A percentile compares a stretch with the other conserved stretches of the same genome.
phyloP scores from a whole-genome alignment of 2,113 vertebrate species.

The Diadophis punctatus region DNA sequence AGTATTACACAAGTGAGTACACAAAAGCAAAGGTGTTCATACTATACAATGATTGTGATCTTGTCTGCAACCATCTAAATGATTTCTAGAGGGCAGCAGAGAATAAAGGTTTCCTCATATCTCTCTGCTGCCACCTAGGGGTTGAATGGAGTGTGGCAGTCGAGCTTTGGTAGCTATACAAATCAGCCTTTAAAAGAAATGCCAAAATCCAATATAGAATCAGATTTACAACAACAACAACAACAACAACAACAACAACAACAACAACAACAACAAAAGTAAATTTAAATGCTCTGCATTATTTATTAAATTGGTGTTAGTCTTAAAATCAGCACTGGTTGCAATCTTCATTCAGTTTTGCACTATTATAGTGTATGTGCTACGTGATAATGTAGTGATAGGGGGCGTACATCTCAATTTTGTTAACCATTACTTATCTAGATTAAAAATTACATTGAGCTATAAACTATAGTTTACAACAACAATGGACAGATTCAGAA shows the following conservation, averaged over 20 bases:
- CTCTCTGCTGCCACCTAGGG: background rate
- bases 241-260: background rate
- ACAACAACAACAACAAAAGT: background rate
- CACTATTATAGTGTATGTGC: background rate
- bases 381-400: background rate
- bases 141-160: background rate
- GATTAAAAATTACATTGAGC: background rate
- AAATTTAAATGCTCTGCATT: background rate
- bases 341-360: background rate
- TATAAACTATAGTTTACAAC: background rate
- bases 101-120: background rate
- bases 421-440: background rate
- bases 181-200: background rate
- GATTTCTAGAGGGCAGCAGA: too few relatives aligned
- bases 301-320: background rate
- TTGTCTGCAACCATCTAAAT: background rate
- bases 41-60: background rate
- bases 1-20: constrained; percentile 70
- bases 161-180: background rate
- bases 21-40: background rate
- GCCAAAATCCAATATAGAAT: background rate
- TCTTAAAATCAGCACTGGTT: background rate
- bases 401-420: background rate
- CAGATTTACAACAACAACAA: background rate
- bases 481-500: background rate